Conservation (phyloP, 2,888 invertebrate genomes). For the Microplitis deprimator region DNA sequence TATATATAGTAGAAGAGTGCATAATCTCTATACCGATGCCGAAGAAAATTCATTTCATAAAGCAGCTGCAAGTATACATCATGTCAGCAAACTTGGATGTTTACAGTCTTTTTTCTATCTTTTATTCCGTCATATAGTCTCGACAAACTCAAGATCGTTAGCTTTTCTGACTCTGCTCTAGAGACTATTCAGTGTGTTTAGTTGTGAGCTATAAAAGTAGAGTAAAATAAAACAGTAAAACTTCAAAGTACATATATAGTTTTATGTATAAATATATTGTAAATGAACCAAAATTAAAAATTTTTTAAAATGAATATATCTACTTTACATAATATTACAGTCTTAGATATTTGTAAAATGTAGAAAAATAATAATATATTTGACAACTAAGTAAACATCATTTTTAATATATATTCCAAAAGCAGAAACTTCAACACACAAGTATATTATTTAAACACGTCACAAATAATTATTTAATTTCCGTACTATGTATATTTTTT, state of each 20-base stretch:
- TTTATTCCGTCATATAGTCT: background rate
- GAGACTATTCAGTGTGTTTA: background rate
- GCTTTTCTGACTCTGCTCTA: background rate
- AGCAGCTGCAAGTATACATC: slow-evolving; percentile 26
- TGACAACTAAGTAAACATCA: background rate
- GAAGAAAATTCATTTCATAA: slow-evolving; percentile 57
- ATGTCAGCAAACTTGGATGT: slow-evolving; percentile 4
- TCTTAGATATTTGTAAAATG: background rate
- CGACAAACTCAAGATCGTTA: background rate
- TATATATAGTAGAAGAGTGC: slow-evolving; percentile 22
- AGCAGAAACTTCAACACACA: background rate
- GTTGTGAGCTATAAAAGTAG: background rate
- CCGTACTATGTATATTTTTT: background rate
- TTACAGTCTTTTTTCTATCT: slow-evolving; percentile 25
- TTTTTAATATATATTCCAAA: too few species aligned
- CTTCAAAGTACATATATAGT: background rate
- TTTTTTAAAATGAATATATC: background rate
- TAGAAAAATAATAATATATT: background rate
- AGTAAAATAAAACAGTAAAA: background rate
- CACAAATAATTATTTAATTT: slow-evolving; percentile 10
- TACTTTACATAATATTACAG: background rate
- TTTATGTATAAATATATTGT: background rate
- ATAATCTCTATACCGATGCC: slow-evolving; percentile 41
- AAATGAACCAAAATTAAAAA: background rate
- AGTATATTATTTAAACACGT: background rate